Evolutionary conservation across 2,113 vertebrate species (phyloP).

Genomic region (Grallaria varia): DNA sequence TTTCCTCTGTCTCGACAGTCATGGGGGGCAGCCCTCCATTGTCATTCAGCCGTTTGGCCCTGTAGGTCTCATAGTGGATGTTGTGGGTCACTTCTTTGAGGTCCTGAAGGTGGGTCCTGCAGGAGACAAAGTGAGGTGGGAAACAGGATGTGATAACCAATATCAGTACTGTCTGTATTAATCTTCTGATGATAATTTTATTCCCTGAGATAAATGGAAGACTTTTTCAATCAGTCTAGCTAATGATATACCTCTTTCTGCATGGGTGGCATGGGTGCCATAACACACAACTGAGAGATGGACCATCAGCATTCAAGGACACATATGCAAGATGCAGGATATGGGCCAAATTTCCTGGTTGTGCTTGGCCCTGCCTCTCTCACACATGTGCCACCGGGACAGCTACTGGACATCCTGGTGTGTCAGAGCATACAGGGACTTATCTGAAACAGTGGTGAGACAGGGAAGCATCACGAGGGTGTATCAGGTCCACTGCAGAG

Average conservation of each 20-base stretch:
- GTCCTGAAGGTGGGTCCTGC: slow-evolving; percentile 95
- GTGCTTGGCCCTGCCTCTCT: not conserved
- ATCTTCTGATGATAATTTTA: not conserved
- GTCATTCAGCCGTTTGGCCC: slow-evolving; percentile 93
- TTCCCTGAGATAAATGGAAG: not conserved
- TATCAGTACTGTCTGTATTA: not conserved
- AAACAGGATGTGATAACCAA: not conserved
- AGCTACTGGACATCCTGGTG: not conserved
- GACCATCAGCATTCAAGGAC: not conserved
- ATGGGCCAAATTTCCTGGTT: not conserved
- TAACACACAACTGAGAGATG: not conserved
- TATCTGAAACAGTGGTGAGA: not conserved
- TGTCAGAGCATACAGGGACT: not conserved
- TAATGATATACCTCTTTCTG: not conserved
- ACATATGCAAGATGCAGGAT: not conserved
- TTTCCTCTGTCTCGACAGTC: slow-evolving; percentile 76
- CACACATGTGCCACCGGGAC: not conserved
- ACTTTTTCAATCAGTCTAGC: not conserved
- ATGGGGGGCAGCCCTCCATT: slow-evolving; percentile 92
- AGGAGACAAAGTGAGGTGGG: not conserved
- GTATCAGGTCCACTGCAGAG: not conserved
- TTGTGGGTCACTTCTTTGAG: slow-evolving; percentile 98
- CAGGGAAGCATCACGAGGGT: not conserved
- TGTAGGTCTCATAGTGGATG: slow-evolving; percentile 97
- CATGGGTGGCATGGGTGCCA: not conserved